These are phyloP conservation scores for Sicus ferrugineus DNA, from an alignment of 2,888 invertebrate species.

Conservation along the genomic window DNA sequence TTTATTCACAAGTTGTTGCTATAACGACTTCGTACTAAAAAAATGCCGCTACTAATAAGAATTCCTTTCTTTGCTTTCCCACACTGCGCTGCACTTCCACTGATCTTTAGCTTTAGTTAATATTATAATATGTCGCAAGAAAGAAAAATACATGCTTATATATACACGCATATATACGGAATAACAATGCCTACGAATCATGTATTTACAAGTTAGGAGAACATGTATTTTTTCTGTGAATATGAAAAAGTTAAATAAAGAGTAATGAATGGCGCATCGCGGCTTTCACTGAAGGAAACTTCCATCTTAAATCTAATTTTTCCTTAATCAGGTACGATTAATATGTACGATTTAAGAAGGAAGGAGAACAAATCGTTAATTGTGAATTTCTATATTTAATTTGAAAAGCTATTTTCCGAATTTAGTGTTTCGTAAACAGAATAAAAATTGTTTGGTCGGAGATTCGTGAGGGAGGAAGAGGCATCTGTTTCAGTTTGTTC, in stretches of 20 bases:
- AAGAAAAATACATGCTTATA: neutral
- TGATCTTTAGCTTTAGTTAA: conserved; percentile 16
- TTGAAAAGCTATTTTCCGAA: no score
- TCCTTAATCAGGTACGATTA: no score
- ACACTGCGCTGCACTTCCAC: conserved; percentile 12
- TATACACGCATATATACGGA: conserved; percentile 5
- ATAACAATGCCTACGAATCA: neutral
- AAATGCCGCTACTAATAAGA: conserved; percentile 5
- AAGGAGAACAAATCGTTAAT: no score
- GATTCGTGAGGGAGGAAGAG: no score
- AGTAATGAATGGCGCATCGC: conserved; percentile 6
- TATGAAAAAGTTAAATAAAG: conserved; percentile 13
- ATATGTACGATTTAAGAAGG: no score
- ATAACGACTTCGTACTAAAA: conserved; percentile 22
- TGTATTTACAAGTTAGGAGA: conserved; percentile 9
- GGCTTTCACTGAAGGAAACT: no score
- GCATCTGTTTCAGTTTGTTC: no score
- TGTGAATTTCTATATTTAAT: no score
- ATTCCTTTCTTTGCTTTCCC: conserved; percentile 9
- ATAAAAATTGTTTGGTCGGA: no score
- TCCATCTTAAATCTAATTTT: no score
- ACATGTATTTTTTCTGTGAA: conserved; percentile 17
- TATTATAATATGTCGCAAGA: conserved; percentile 10
- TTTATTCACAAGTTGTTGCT: neutral
- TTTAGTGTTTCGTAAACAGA: no score